These are phyloP conservation scores for Dynastes grantii DNA, from an alignment of 2,888 invertebrate genomes.

Conservation along the genomic window DNA sequence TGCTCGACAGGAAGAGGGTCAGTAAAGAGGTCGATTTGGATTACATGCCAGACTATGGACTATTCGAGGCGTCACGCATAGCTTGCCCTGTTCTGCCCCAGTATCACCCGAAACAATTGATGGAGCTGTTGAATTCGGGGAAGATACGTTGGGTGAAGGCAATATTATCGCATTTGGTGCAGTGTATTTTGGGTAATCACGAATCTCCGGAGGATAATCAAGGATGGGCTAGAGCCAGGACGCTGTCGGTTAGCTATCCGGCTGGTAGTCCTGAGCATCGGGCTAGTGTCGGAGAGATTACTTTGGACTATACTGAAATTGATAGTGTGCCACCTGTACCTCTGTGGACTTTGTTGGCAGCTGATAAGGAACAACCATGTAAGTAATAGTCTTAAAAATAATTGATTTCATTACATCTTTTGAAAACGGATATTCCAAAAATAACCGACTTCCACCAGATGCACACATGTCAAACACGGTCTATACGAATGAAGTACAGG, in stretches of 20 bases:
- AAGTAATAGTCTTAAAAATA: conserved; percentile 49
- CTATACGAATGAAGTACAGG: no score
- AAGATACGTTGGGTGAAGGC: conserved; percentile 99
- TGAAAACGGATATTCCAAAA: no score
- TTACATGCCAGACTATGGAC: conserved; percentile 93
- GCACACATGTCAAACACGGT: no score
- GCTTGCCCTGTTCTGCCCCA: conserved; percentile 98
- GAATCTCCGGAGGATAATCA: conserved; percentile 72
- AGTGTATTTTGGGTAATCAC: conserved; percentile 76
- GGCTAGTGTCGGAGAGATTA: conserved; percentile 89
- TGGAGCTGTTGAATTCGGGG: conserved; percentile 98
- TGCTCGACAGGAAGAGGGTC: conserved; percentile 80
- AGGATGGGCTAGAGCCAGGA: conserved; percentile 88
- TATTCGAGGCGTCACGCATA: conserved; percentile 97
- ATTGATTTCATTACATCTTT: no score
- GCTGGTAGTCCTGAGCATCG: conserved; percentile 87
- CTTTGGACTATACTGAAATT: conserved; percentile 94
- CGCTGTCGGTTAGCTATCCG: conserved; percentile 90
- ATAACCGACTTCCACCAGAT: no score
- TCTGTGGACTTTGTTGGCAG: conserved; percentile 94
- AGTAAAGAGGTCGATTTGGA: conserved; percentile 73
- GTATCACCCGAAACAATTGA: conserved; percentile 98
- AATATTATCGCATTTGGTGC: conserved; percentile 95
- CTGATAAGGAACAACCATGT: conserved; percentile 88
- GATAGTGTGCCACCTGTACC: conserved; percentile 98